Conservation (phyloP, 2,113 vertebrate genomes). For the Bambusicola thoracicus region DNA sequence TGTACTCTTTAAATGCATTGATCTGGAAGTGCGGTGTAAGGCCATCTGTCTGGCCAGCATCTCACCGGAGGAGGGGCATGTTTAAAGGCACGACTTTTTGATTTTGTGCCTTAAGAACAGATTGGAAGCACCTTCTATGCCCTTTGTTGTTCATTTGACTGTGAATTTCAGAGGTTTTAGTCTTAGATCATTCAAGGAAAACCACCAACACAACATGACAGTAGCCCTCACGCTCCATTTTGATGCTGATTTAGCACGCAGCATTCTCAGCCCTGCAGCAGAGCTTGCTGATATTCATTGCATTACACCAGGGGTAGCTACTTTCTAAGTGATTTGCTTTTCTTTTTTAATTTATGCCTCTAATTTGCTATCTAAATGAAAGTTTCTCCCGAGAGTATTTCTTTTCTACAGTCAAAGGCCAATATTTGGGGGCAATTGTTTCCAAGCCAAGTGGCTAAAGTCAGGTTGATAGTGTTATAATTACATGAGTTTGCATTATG, state of each 20-base stretch:
- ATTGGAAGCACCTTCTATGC: not conserved
- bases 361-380: constrained; percentile 34
- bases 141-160: not conserved
- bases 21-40: not conserved
- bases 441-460: not conserved
- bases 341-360: not conserved
- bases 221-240: not conserved
- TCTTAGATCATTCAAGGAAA: not conserved
- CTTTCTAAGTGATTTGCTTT: not conserved
- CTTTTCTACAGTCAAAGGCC: not conserved
- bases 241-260: not conserved
- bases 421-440: not conserved
- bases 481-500: not conserved
- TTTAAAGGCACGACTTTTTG: not conserved
- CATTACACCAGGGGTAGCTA: accelerated
- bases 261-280: not conserved
- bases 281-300: accelerated
- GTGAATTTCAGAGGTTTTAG: not conserved
- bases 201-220: not conserved
- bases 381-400: not conserved
- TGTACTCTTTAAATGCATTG: not conserved
- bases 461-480: not conserved
- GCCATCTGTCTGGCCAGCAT: not conserved
- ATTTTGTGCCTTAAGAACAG: not conserved
- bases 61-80: accelerated